Evolutionary conservation across 2,888 invertebrate species (phyloP).

Genomic region (Disparrhopalites patrizii): DNA sequence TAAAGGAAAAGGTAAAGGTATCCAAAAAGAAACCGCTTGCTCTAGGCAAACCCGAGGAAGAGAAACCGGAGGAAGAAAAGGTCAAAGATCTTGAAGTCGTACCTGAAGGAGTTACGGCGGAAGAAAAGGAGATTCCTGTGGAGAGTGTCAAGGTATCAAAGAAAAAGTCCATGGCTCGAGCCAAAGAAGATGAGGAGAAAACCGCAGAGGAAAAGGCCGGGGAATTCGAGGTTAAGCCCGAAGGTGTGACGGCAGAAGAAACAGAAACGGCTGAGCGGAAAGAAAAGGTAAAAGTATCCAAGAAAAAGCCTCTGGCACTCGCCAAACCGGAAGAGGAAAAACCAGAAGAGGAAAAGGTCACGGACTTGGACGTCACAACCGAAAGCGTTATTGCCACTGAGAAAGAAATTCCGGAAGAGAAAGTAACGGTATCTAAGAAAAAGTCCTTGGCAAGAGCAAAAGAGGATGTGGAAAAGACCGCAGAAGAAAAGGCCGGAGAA

Average conservation of each 20-base stretch:
- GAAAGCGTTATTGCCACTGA: constrained; percentile 19
- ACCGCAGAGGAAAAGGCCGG: constrained; percentile 14
- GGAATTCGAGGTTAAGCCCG: neutral
- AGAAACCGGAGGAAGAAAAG: constrained; percentile 49
- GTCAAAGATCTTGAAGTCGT: neutral
- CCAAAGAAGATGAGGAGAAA: constrained; percentile 11
- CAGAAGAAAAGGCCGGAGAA: neutral
- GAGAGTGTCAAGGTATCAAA: constrained; percentile 28
- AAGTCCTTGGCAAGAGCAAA: constrained; percentile 17
- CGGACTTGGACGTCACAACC: constrained; percentile 7
- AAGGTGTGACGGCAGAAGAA: constrained; percentile 17
- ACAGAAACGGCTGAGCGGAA: constrained; percentile 17
- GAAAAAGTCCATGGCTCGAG: constrained; percentile 18
- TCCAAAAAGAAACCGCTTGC: constrained; percentile 6
- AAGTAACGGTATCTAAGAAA: constrained; percentile 9
- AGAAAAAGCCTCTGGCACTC: constrained; percentile 17
- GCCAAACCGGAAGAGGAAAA: constrained; percentile 26
- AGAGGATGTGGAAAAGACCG: constrained; percentile 1
- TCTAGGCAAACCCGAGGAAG: constrained; percentile 9
- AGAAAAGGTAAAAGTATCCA: constrained; percentile 22
- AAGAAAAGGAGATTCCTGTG: constrained; percentile 2
- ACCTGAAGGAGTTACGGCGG: neutral
- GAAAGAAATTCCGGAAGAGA: constrained; percentile 19
- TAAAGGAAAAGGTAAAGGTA: constrained; percentile 17
- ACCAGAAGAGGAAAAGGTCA: constrained; percentile 29